Conservation (phyloP, 2,888 invertebrate genomes). For the Agrochola lychnidis region DNA sequence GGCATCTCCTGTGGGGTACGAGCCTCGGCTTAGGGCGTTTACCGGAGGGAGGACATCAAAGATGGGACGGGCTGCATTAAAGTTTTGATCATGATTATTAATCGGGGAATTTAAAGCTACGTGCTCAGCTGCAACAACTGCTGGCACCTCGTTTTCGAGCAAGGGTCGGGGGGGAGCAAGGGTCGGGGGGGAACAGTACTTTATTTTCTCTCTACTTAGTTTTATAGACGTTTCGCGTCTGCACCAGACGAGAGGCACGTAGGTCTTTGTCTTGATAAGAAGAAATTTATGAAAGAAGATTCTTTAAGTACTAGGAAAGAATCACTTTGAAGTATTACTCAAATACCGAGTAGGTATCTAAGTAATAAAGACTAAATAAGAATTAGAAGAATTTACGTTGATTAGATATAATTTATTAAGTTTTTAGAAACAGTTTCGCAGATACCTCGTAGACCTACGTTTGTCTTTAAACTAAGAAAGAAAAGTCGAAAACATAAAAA, state of each 20-base stretch:
- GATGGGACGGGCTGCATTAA: too few species aligned
- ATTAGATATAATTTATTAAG: neutral
- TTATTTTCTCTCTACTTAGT: neutral
- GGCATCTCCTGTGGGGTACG: too few species aligned
- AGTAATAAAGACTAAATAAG: neutral
- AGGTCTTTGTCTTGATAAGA: neutral
- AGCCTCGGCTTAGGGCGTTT: too few species aligned
- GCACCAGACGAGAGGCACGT: neutral
- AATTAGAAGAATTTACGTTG: neutral
- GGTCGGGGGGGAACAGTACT: too few species aligned
- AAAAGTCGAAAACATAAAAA: slow-evolving; percentile 5
- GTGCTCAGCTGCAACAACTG: too few species aligned
- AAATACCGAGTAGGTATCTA: neutral
- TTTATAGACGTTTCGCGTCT: neutral
- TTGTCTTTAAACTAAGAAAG: slow-evolving; percentile 1
- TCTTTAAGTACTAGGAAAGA: neutral
- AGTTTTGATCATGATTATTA: too few species aligned
- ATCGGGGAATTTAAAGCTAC: too few species aligned
- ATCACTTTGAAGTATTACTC: slow-evolving; percentile 3
- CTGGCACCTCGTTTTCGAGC: too few species aligned
- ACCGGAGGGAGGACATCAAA: too few species aligned
- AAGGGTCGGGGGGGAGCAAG: too few species aligned
- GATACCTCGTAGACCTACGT: neutral
- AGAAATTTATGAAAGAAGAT: neutral
- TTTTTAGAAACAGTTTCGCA: slow-evolving; percentile 2